Base-by-base conservation (phyloP, 1,140 invertebrate genomes). In the Trachelipus rathkii region DNA sequence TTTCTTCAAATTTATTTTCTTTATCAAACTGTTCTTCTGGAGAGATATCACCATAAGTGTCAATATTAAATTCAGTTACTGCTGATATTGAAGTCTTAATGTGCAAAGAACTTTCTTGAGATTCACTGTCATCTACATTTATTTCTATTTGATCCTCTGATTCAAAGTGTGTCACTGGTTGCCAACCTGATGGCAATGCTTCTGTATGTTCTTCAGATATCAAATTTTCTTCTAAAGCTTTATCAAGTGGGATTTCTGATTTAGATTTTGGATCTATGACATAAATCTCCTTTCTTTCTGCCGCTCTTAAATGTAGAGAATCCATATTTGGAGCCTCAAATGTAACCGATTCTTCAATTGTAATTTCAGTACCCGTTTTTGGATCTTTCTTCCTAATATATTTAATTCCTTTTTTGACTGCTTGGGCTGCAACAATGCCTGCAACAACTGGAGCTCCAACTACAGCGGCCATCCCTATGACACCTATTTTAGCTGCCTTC, bases 241-340 rank as follows among this genome's bases (percentile, higher is more conserved):
- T 84, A 85, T 94, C 89, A 81, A 92, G 88, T 0, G 91, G 89
- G 50, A 94, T 85, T 83, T 90, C 89, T 83, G 91, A 88, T 11
- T 92, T 92, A 11, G 92, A 93, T 76, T 87, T 87, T 9, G 93
- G 92, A 87, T 95, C 92, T 72, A 89, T 86, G 15, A 94, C 77
- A 33, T 82, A 72, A 46, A 82, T 67, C 44, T 76, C 74, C 72
- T 78, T 74, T 10, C 77, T 72, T 19, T 76, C 75, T 10, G 78
- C 76, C 9, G 72, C 15, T 74, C 72, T 46, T 79, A 76, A 19
- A 76, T 74, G 46, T 60, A 2, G 19, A 1, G 50, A 60, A 8
- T 13, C 50, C 19, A 19, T 2, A 15, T 8, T 60, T 2, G 50
- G 19, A 15, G 50, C 4, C 11, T 60, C 50, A 60, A 3, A 15